These are phyloP conservation scores for Sebastes taczanowskii DNA, from an alignment of 2,797 vertebrate species.

Conservation along the genomic window DNA sequence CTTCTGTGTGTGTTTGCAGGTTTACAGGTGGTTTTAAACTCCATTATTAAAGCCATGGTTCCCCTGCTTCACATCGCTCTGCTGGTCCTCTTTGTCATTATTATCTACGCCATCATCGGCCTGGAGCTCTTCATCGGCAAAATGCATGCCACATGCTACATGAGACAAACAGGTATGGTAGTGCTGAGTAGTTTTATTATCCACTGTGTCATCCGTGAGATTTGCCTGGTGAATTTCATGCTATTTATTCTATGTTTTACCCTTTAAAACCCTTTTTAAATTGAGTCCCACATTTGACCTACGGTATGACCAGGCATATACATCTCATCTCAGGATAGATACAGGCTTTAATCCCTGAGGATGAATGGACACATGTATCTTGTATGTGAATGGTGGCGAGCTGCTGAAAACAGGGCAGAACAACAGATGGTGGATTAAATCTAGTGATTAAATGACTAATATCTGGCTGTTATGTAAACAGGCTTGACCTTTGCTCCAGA, in stretches of 20 bases:
- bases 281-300: neutral
- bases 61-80: constrained; percentile 98
- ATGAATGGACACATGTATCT: constrained; percentile 52
- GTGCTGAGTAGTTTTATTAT: neutral
- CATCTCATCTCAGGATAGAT: constrained; percentile 1
- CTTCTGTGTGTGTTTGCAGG: constrained; percentile 77
- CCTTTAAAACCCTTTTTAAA: neutral
- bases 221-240: neutral
- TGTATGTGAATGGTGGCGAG: constrained; percentile 47
- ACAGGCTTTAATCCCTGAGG: constrained; percentile 32
- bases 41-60: constrained; percentile 99
- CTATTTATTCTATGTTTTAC: neutral
- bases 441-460: constrained; percentile 68
- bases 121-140: constrained; percentile 99
- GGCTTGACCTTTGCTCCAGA: constrained; percentile 37
- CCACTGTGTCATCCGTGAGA: neutral
- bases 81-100: constrained; percentile 98
- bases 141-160: constrained; percentile 97
- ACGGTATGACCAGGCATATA: neutral
- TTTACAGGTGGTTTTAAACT: constrained; percentile 99
- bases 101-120: constrained; percentile 99
- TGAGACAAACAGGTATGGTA: constrained; percentile 87
- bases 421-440: constrained; percentile 72
- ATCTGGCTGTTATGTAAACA: constrained; percentile 65
- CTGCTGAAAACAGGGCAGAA: constrained; percentile 37